Conservation (phyloP, 2,113 vertebrate species). For the Forbesichthys papilliferus region DNA sequence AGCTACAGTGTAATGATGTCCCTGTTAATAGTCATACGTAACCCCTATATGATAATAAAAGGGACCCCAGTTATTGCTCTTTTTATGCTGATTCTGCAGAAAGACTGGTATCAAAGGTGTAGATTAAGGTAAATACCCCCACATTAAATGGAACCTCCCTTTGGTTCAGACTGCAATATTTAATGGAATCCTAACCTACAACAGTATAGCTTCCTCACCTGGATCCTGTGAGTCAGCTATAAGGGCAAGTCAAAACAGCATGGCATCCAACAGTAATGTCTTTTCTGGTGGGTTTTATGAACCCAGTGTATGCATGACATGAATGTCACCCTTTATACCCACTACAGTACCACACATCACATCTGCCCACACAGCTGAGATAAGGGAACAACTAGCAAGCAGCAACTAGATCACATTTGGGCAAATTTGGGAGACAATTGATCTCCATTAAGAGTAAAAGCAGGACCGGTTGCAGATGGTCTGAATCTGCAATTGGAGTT, state of each 20-base stretch:
- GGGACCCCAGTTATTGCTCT: neutral
- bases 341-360: conserved; percentile 4
- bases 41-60: neutral
- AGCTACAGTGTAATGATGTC: neutral
- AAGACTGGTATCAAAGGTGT: neutral
- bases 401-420: conserved; percentile 15
- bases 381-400: conserved; percentile 12
- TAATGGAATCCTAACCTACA: conserved; percentile 28
- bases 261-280: conserved; percentile 2
- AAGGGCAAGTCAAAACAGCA: conserved; percentile 40
- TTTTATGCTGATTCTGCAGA: neutral
- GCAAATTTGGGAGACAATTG: conserved; percentile 23
- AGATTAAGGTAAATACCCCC: neutral
- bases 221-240: conserved; percentile 46
- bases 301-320: conserved; percentile 21
- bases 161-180: neutral
- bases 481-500: conserved; percentile 6
- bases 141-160: neutral
- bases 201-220: conserved; percentile 47
- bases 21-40: neutral
- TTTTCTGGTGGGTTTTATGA: conserved; percentile 33
- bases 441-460: conserved; percentile 32
- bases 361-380: conserved; percentile 32
- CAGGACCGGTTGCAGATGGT: conserved; percentile 41
- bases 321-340: neutral